Evolutionary conservation across 2,797 vertebrate genomes (phyloP).

Genomic region (Meda fulgida): DNA sequence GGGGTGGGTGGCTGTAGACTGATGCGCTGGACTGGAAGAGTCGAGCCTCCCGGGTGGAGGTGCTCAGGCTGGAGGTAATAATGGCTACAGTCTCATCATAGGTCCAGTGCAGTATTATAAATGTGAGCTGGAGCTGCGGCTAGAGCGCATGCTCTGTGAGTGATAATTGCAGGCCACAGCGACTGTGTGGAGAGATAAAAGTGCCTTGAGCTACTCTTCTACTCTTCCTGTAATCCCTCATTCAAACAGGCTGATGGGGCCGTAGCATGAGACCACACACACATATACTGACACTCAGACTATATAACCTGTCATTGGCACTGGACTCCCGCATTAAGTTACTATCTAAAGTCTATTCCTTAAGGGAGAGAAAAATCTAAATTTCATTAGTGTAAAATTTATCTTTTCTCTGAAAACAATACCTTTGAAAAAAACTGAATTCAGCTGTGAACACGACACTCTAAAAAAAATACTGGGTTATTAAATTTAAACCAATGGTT

Average conservation of each 20-base stretch:
- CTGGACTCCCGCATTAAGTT: not conserved
- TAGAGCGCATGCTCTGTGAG: conserved; percentile 40
- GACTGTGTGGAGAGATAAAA: conserved; percentile 56
- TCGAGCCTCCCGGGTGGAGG: conserved; percentile 12
- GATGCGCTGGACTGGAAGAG: conserved; percentile 77
- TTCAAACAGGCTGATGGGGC: conserved; percentile 38
- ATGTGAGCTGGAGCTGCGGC: conserved; percentile 53
- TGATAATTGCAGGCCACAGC: conserved; percentile 54
- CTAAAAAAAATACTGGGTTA: no score
- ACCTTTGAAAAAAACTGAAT: not conserved
- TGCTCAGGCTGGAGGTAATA: conserved; percentile 64
- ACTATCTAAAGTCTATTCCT: not conserved
- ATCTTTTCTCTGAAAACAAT: not conserved
- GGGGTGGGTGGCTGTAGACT: conserved; percentile 61
- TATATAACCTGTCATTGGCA: not conserved
- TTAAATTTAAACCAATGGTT: no score
- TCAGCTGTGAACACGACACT: not conserved
- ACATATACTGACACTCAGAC: conserved; percentile 17
- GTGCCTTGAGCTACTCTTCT: conserved; percentile 48
- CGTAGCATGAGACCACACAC: conserved; percentile 32
- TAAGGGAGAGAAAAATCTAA: not conserved
- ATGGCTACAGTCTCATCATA: conserved; percentile 73
- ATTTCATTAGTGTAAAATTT: not conserved
- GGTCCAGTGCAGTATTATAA: conserved; percentile 55
- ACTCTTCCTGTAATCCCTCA: conserved; percentile 45